phyloP scores from a whole-genome alignment of 2,888 invertebrate genomes.

The Lydus trimaculatus region DNA sequence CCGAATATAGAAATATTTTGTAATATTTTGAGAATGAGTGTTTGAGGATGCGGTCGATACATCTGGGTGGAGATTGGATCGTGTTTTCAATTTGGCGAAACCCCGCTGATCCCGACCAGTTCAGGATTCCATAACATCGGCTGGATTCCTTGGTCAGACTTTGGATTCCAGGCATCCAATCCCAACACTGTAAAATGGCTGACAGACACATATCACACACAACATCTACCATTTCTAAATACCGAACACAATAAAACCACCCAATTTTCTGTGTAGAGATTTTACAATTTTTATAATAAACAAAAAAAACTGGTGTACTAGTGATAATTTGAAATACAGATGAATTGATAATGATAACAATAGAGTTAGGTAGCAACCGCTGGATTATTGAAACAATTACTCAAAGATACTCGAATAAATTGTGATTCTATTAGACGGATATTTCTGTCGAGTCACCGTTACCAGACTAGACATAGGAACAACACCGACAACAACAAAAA shows the following conservation, averaged over 20 bases:
- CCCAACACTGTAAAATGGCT: constrained; percentile 45
- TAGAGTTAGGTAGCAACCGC: not conserved
- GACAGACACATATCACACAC: constrained; percentile 23
- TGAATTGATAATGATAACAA: not conserved
- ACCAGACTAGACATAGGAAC: constrained; percentile 27
- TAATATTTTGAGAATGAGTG: constrained; percentile 20
- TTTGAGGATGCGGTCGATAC: constrained; percentile 37
- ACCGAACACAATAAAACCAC: not conserved
- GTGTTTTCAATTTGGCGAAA: constrained; percentile 56
- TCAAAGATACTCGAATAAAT: constrained; percentile 59
- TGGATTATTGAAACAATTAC: constrained; percentile 58
- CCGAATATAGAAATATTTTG: not conserved
- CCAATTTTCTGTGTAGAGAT: no score
- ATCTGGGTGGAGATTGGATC: constrained; percentile 47
- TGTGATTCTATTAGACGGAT: constrained; percentile 59
- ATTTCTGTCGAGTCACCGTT: constrained; percentile 54
- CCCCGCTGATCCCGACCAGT: constrained; percentile 50
- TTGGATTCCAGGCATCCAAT: constrained; percentile 45
- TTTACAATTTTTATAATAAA: not conserved
- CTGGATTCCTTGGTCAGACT: constrained; percentile 47
- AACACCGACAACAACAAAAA: constrained; percentile 2
- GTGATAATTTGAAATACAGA: not conserved
- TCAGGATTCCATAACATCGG: constrained; percentile 47
- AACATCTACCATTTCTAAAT: constrained; percentile 23
- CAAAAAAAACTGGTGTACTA: no score